phyloP scores from a whole-genome alignment of 2,113 vertebrate genomes.

The Synchiropus splendidus region DNA sequence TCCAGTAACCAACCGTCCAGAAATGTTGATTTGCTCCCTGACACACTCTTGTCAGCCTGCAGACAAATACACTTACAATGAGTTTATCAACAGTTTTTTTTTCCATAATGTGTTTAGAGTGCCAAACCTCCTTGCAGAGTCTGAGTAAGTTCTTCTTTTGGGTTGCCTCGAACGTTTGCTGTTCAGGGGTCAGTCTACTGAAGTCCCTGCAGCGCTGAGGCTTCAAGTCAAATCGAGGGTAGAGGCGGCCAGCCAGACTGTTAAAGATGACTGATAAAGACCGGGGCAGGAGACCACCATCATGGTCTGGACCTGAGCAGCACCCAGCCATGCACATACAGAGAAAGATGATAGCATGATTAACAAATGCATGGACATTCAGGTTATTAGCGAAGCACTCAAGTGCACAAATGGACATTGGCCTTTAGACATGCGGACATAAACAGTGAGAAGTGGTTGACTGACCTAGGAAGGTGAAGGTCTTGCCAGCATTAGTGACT shows the following conservation, averaged over 20 bases:
- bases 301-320: constrained; percentile 75
- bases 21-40: constrained; percentile 9
- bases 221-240: constrained; percentile 74
- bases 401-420: too few species aligned
- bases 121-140: constrained; percentile 76
- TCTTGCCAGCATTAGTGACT: constrained; percentile 91
- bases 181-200: constrained; percentile 70
- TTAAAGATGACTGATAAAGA: constrained; percentile 81
- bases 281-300: constrained; percentile 80
- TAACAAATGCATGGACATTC: too few species aligned
- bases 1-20: constrained; percentile 29
- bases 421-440: too few species aligned
- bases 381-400: too few species aligned
- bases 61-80: background rate
- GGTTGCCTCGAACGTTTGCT: constrained; percentile 68
- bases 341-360: background rate
- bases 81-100: background rate
- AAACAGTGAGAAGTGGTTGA: background rate
- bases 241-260: constrained; percentile 70
- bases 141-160: constrained; percentile 76
- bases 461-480: constrained; percentile 89
- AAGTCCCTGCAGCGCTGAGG: constrained; percentile 83
- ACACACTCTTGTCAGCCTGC: constrained; percentile 34
- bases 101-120: background rate
- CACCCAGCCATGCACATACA: background rate